A percentile compares a stretch with the other conserved stretches of the same genome.
These are phyloP conservation scores for Notolepis coatsorum DNA, from an alignment of 2,797 vertebrate genomes.

Conservation along the genomic window DNA sequence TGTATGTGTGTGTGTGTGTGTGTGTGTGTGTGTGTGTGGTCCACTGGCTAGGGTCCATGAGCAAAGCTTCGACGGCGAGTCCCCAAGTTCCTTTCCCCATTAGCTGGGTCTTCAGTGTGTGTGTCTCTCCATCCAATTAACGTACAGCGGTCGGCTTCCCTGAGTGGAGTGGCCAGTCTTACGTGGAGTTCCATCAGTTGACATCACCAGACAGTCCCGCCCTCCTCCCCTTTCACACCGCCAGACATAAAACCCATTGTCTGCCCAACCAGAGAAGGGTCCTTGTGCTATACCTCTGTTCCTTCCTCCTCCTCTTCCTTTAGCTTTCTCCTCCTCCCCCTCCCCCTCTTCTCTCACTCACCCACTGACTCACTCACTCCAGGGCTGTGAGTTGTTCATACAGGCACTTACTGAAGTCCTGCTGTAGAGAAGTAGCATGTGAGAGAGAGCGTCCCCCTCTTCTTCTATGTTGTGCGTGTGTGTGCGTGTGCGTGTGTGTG, in stretches of 20 bases:
- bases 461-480: conserved; percentile 33
- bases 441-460: conserved; percentile 19
- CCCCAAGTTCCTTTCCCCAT: conserved; percentile 33
- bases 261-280: not conserved
- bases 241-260: no score
- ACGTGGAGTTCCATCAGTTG: conserved; percentile 44
- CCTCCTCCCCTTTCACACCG: conserved; percentile 3
- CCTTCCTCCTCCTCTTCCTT: not conserved
- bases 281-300: not conserved
- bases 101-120: conserved; percentile 32
- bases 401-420: conserved; percentile 78
- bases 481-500: conserved; percentile 30
- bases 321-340: conserved; percentile 6
- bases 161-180: conserved; percentile 73
- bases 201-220: conserved; percentile 50
- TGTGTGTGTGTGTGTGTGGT: conserved; percentile 22
- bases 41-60: conserved; percentile 35
- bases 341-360: conserved; percentile 2
- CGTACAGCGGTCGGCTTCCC: conserved; percentile 74
- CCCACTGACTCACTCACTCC: no score
- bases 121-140: conserved; percentile 59
- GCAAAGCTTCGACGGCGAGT: conserved; percentile 26
- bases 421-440: conserved; percentile 37
- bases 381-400: conserved; percentile 51
- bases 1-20: conserved; percentile 9